Evolutionary conservation across 1,140 invertebrate genomes (phyloP), one percentile per base, ranked within the genome.

Genomic region (Sinella curviseta): DNA sequence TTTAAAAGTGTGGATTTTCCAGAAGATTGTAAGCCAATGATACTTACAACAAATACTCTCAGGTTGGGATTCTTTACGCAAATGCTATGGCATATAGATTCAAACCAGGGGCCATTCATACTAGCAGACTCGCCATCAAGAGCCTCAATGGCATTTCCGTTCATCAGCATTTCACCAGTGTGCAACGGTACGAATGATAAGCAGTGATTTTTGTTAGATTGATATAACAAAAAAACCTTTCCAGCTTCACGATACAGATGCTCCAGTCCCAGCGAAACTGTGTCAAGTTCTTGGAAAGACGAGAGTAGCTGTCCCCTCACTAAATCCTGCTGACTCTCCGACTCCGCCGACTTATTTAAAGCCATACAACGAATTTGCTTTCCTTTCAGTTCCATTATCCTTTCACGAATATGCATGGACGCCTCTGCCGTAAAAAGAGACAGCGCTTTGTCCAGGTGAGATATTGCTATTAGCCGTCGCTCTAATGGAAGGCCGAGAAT

Each of bases 1-100:
- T 81, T 81, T 26, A 81, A 54, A 35, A 81, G 60, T 35, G 80
- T 81, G 0, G 80, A 81, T 67, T 81, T 81, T 8, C 77, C 77
- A 1, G 77, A 76, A 1, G 77, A 78, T 31, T 81, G 77, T 0
- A 78, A 14, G 16, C 80, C 80, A 24, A 81, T 2, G n/a, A 81
- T 78, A 31, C 80, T 81, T 3, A 81, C 14, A 1, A 78, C 77
- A 54, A 76, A 76, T 31, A 81, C 65, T 54, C 73, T 78, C 12
- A 78, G 20, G n/a, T n/a, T 48, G 1, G 34, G 12, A 35, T 70
- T 24, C n/a, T 60, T 74, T 39, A 65, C 39, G 20, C 55, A 77
- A 0, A 77, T 34, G 24, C 24, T 70, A 4, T n/a, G 33, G 75
- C 34, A 54, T 2, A 78, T 26, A 1, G 26, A 16, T 12, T 74